Base-by-base conservation (phyloP, 2,797 vertebrate genomes). In the Danio jaintianensis region DNA sequence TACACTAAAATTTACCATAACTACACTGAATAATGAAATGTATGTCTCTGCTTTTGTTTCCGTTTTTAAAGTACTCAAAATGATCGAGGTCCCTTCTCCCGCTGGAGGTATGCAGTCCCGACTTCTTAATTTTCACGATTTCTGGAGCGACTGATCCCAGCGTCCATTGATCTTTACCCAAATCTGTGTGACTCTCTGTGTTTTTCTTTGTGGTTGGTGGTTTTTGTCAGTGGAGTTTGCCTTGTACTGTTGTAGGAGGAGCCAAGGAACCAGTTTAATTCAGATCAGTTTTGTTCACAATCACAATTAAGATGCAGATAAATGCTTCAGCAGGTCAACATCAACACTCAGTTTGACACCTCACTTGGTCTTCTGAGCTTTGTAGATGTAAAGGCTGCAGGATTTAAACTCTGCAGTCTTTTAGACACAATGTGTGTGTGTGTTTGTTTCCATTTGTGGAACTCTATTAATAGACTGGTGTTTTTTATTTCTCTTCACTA, bases 41-140 rank as follows among this genome's bases (percentile, higher is more conserved):
- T 82, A 85, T 92, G 82, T 93, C 90, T 87, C 83, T 86, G 75
- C 85, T 89, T 91, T 90, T 92, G 90, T 93, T 86, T 90, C 89
- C 87, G 79, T 87, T 91, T 29, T 85, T 91, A 78, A 93, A 95
- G 94, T 94, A 95, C 85, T 93, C 93, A 91, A 95, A 95, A 90
- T 95, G 94, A 95, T 85, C 91, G 87, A 92, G 89, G 86, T 89
- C 92, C 88, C 80, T 88, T 86, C 90, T 83, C 85, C 91, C 91
- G 91, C 86, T 91, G 91, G 91, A 94, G 94, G 94, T 95, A 94
- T 89, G 93, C 90, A 90, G 91, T 80, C 81, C 43, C 81, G 78
- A 71, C 87, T 89, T 87, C 75, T 82, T 85, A 84, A 86, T 52
- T 64, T n/a, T 73, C 20, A 47, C 59, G 40, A 64, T 72, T 88